Percentiles rank a stretch among this genome's conserved stretches.
These are phyloP conservation scores for Leucopsar rothschildi DNA, from an alignment of 2,113 vertebrate species.

Conservation along the genomic window DNA sequence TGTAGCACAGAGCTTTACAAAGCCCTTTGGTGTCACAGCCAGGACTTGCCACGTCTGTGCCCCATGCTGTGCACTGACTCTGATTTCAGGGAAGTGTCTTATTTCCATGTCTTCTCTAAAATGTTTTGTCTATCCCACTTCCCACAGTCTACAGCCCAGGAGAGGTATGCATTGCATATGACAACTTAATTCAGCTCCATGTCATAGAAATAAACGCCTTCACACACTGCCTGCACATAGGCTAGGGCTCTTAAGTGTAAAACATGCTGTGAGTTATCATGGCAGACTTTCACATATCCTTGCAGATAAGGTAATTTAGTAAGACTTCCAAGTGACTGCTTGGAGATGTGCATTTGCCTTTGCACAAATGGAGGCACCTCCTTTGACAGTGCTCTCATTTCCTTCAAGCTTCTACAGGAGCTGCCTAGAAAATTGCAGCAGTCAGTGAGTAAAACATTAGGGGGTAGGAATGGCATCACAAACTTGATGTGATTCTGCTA, in stretches of 20 bases:
- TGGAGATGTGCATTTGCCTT: background rate
- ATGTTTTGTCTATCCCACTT: background rate
- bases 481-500: background rate
- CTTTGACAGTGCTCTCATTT: background rate
- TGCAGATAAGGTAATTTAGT: background rate
- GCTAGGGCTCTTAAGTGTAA: background rate
- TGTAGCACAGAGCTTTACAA: background rate
- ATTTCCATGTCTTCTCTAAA: background rate
- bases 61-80: background rate
- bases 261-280: background rate
- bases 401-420: background rate
- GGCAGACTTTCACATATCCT: background rate
- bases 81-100: background rate
- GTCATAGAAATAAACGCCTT: background rate
- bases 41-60: background rate
- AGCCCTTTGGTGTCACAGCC: background rate
- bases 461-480: background rate
- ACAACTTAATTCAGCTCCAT: background rate
- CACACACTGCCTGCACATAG: background rate
- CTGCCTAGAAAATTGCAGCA: background rate
- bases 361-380: background rate
- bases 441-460: background rate
- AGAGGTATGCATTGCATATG: background rate
- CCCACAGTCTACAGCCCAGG: background rate
- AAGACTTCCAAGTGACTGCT: background rate